Conservation (phyloP, 2,888 invertebrate species). For the Pelosia muscerda region DNA sequence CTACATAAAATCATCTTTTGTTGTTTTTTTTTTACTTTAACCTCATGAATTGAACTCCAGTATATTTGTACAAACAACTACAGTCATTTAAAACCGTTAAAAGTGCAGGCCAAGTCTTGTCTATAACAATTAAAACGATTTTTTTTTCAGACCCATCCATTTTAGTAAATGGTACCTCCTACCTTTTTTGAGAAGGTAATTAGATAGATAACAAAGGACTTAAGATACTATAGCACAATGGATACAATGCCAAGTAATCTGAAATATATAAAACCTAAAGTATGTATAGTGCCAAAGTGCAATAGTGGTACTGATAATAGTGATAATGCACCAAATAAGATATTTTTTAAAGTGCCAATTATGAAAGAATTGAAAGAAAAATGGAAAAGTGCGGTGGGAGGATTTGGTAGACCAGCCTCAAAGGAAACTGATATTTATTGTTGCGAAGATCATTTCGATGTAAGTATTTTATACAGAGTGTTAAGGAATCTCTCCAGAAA, state of each 20-base stretch:
- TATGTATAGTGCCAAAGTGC: slow-evolving; percentile 4
- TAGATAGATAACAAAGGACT: background rate
- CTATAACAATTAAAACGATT: background rate
- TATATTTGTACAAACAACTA: too few species aligned
- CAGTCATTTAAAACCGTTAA: too few species aligned
- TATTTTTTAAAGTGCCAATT: background rate
- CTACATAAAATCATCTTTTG: too few species aligned
- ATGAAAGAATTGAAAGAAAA: background rate
- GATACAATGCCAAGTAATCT: background rate
- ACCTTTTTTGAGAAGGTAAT: background rate
- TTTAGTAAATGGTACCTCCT: background rate
- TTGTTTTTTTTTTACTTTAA: too few species aligned
- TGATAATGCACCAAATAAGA: background rate
- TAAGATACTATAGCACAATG: background rate
- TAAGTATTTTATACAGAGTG: background rate
- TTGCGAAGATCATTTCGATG: slow-evolving; percentile 13
- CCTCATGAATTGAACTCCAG: too few species aligned
- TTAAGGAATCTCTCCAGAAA: too few species aligned
- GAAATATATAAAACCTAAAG: background rate
- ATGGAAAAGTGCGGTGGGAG: slow-evolving; percentile 4
- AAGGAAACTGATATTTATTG: background rate
- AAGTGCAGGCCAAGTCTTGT: too few species aligned
- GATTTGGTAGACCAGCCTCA: background rate
- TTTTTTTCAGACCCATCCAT: background rate
- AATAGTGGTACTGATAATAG: background rate